Conservation (phyloP, 2,113 vertebrate species). For the Indri indri region DNA sequence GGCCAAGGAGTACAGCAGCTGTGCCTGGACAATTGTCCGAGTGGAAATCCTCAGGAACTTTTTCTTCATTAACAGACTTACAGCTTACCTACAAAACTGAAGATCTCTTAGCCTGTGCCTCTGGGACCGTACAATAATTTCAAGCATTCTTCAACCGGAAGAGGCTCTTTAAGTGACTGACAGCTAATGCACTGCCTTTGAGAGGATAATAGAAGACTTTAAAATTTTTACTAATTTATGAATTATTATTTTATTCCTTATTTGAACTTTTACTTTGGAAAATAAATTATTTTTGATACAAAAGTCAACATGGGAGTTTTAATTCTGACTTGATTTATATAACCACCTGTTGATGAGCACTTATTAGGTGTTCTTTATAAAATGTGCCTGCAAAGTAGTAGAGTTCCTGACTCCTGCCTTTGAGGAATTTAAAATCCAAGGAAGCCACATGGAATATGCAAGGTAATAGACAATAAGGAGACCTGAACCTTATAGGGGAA, state of each 20-base stretch:
- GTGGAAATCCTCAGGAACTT: constrained; percentile 48
- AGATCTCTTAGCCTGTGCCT: background rate
- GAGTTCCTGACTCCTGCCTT: background rate
- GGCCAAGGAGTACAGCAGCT: constrained; percentile 22
- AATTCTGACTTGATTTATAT: background rate
- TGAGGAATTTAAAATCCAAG: constrained; percentile 14
- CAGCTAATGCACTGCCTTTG: background rate
- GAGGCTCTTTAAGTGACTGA: background rate
- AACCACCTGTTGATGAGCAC: background rate
- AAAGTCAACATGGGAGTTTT: background rate
- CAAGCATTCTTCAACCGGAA: background rate
- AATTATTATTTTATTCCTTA: constrained; percentile 41
- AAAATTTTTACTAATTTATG: constrained; percentile 52
- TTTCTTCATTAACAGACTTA: background rate
- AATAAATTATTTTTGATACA: constrained; percentile 62
- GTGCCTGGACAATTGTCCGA: constrained; percentile 60
- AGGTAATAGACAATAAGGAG: background rate
- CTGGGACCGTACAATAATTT: background rate
- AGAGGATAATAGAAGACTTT: background rate
- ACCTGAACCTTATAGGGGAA: background rate
- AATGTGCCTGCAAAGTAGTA: background rate
- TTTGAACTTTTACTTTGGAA: constrained; percentile 36
- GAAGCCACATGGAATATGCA: background rate
- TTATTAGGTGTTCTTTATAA: background rate
- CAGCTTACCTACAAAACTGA: constrained; percentile 23